A percentile compares a stretch with the other conserved stretches of the same genome.
These are phyloP conservation scores for Epizoanthus stellaris DNA, from an alignment of 92 coral and sea anemone genomes.

Conservation along the genomic window DNA sequence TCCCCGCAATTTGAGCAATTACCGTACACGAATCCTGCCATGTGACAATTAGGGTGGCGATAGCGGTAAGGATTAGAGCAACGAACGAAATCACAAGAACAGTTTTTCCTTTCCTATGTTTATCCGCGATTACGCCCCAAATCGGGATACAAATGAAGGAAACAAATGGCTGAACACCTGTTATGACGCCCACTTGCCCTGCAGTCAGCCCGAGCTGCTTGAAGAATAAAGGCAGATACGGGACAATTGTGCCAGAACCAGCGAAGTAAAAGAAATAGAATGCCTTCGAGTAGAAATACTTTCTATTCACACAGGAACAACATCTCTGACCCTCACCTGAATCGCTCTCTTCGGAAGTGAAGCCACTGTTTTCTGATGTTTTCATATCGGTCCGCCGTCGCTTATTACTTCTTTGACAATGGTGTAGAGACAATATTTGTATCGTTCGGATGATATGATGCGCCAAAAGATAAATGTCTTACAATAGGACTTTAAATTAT, in stretches of 20 bases:
- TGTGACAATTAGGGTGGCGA: conserved; percentile 32
- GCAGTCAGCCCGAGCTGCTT: conserved; percentile 60
- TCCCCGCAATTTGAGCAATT: background rate
- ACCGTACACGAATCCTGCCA: conserved; percentile 3
- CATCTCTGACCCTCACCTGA: background rate
- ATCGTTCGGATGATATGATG: too few species aligned
- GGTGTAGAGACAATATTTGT: too few species aligned
- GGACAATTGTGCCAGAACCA: conserved; percentile 54
- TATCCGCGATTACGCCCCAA: conserved; percentile 68
- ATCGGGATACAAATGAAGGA: conserved; percentile 60
- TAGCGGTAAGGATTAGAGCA: conserved; percentile 39
- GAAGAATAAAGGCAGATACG: conserved; percentile 56
- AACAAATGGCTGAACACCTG: conserved; percentile 65
- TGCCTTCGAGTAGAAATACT: conserved; percentile 51
- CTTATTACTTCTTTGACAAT: background rate
- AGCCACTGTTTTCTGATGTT: background rate
- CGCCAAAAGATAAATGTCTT: background rate
- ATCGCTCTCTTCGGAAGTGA: background rate
- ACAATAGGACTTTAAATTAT: background rate
- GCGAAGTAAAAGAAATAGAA: conserved; percentile 61
- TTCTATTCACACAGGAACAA: conserved; percentile 29
- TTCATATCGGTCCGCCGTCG: background rate
- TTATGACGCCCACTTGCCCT: conserved; percentile 53
- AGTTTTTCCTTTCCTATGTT: conserved; percentile 38
- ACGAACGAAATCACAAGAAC: conserved; percentile 50